Percentiles rank a stretch among this genome's conserved stretches.
These are phyloP conservation scores for Sinocyclocheilus grahami DNA, from an alignment of 2,113 vertebrate genomes.

Conservation along the genomic window DNA sequence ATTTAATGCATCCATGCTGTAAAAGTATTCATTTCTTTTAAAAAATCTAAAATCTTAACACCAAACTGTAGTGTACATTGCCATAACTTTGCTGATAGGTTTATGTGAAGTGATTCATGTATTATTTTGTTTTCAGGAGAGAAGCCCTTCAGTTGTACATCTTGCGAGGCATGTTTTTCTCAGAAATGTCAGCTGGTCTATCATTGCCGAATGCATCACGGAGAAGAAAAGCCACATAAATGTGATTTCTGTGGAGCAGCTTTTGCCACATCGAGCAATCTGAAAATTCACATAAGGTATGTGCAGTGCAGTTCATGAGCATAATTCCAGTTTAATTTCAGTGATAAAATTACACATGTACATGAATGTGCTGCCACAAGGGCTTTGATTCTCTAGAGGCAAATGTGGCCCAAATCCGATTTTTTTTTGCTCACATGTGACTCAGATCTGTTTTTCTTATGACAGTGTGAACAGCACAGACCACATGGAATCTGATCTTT, in stretches of 20 bases:
- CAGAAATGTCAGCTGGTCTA: conserved; percentile 92
- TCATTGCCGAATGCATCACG: conserved; percentile 90
- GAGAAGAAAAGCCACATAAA: conserved; percentile 89
- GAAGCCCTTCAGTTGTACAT: conserved; percentile 71
- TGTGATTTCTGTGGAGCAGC: conserved; percentile 87
- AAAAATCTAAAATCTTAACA: neutral
- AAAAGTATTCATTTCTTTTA: neutral
- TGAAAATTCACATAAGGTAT: conserved; percentile 88
- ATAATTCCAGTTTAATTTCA: neutral
- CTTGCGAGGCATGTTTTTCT: conserved; percentile 72
- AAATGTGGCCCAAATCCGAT: no score
- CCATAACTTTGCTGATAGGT: neutral
- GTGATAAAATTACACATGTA: neutral
- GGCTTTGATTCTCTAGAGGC: neutral
- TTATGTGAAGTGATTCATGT: neutral
- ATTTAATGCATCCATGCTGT: neutral
- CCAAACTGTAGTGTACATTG: neutral
- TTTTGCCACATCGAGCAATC: conserved; percentile 89
- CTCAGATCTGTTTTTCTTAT: no score
- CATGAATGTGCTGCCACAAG: neutral
- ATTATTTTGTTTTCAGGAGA: conserved; percentile 65
- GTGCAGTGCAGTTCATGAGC: conserved; percentile 15
- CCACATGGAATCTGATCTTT: no score
- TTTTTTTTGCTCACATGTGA: no score
- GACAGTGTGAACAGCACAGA: no score